A percentile compares a stretch with the other conserved stretches of the same genome.
Conservation (phyloP, 2,888 invertebrate genomes). For the Notodonta dromedarius region DNA sequence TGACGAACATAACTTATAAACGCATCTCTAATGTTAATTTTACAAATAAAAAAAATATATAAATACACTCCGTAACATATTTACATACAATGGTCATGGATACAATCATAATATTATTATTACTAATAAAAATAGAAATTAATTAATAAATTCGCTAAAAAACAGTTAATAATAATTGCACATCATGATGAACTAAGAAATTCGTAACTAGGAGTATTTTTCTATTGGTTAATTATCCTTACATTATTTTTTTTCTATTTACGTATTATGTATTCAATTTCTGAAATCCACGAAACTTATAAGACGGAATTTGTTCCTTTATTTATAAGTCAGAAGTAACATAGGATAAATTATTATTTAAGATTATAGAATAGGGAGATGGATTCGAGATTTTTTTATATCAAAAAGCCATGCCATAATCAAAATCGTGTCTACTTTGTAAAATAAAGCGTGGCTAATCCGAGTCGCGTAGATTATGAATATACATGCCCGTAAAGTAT, state of each 20-base stretch:
- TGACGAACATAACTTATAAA: conserved; percentile 55
- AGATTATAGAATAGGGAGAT: conserved; percentile 29
- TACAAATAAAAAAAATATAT: conserved; percentile 51
- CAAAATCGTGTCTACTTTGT: conserved; percentile 51
- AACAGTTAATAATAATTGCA: conserved; percentile 66
- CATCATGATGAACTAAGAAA: conserved; percentile 70
- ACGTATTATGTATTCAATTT: conserved; percentile 77
- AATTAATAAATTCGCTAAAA: conserved; percentile 80
- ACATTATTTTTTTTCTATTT: conserved; percentile 75
- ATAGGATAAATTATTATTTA: conserved; percentile 33
- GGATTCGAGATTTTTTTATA: conserved; percentile 42
- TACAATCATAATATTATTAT: conserved; percentile 56
- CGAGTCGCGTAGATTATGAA: conserved; percentile 69
- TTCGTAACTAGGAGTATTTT: conserved; percentile 72
- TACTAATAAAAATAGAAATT: conserved; percentile 44
- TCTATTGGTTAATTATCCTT: conserved; percentile 76
- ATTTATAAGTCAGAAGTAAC: conserved; percentile 32
- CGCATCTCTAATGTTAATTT: conserved; percentile 57
- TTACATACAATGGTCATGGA: conserved; percentile 70
- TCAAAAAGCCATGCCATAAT: conserved; percentile 78
- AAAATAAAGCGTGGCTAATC: conserved; percentile 72
- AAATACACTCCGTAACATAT: conserved; percentile 75
- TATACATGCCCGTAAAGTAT: conserved; percentile 77
- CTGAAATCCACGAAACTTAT: conserved; percentile 72
- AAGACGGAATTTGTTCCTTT: conserved; percentile 75